Percentiles rank a stretch among this genome's conserved stretches.
Conservation (phyloP, 1,140 invertebrate genomes). For the Pogonognathellus flavescens region DNA sequence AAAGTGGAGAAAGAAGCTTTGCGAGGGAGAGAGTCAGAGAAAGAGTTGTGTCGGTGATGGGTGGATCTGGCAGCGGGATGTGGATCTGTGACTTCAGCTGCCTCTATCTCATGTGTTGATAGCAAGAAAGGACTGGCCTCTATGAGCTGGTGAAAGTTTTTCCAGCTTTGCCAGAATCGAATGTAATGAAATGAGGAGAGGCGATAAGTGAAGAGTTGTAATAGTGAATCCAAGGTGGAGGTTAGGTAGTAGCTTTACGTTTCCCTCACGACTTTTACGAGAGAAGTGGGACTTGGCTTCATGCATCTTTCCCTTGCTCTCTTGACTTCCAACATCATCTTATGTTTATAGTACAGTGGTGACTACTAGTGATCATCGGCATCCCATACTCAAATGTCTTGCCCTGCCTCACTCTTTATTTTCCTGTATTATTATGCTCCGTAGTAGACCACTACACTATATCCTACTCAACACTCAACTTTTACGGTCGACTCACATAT, state of each 20-base stretch:
- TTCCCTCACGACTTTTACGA: conserved; percentile 4
- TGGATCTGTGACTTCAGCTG: too few species aligned
- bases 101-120: conserved; percentile 20
- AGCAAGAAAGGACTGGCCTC: conserved; percentile 11
- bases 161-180: conserved; percentile 24
- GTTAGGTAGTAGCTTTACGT: conserved; percentile 15
- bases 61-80: background rate
- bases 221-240: conserved; percentile 45
- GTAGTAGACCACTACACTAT: background rate
- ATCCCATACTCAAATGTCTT: background rate
- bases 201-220: conserved; percentile 44
- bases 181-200: conserved; percentile 23
- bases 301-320: background rate
- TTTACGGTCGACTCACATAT: background rate
- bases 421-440: background rate
- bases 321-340: background rate
- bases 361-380: too few species aligned
- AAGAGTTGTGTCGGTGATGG: background rate
- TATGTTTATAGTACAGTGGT: background rate
- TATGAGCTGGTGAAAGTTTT: conserved; percentile 48
- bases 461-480: background rate
- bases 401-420: background rate
- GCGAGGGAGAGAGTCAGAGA: background rate
- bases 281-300: background rate
- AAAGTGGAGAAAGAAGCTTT: conserved; percentile 13